Evolutionary conservation across 2,113 vertebrate genomes (phyloP).

Genomic region (Carassius gibelio): DNA sequence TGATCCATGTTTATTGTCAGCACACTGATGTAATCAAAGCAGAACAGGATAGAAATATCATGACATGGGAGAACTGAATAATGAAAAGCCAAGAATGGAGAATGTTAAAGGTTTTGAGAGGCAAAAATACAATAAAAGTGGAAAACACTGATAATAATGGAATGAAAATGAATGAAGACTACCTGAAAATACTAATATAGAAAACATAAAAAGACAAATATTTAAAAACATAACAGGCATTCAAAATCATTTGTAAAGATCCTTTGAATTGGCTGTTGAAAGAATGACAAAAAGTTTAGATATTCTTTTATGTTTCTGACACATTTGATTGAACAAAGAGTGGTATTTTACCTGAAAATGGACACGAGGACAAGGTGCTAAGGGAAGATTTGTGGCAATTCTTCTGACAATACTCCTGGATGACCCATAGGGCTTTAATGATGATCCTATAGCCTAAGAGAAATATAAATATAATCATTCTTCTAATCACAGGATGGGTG

Average conservation of each 20-base stretch:
- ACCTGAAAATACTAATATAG: neutral
- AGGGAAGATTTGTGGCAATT: constrained; percentile 90
- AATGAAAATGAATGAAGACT: neutral
- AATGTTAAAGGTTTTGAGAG: neutral
- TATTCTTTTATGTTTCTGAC: neutral
- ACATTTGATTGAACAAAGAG: neutral
- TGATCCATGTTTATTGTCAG: constrained; percentile 23
- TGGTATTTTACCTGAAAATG: constrained; percentile 86
- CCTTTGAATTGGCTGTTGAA: neutral
- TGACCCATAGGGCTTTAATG: constrained; percentile 87
- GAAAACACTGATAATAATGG: neutral
- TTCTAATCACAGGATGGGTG: neutral
- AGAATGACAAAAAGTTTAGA: neutral
- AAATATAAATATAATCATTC: neutral
- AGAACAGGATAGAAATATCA: constrained; percentile 5
- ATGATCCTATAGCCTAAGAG: constrained; percentile 84
- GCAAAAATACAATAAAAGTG: neutral
- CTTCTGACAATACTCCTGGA: constrained; percentile 94
- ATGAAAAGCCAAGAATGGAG: neutral
- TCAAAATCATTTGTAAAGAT: neutral
- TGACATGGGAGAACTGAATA: neutral
- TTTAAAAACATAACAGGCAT: neutral
- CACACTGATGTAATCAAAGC: constrained; percentile 1
- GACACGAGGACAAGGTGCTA: constrained; percentile 89
- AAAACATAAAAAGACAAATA: neutral